Evolutionary conservation across 2,888 invertebrate species (phyloP).

Genomic region (Harpagoxenus sublaevis): DNA sequence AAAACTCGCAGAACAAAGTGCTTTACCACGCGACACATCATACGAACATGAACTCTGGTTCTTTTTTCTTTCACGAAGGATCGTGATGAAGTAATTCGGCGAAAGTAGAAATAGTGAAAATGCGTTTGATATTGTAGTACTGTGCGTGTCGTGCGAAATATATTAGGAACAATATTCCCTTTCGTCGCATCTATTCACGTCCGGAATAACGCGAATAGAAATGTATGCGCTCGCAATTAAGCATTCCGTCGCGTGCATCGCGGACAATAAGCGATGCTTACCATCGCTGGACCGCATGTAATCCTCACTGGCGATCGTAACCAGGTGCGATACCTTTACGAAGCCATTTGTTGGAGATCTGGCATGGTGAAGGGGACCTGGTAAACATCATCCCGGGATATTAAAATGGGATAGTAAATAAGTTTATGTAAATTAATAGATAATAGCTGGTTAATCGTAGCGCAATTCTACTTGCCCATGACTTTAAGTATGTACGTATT

Average conservation of each 20-base stretch:
- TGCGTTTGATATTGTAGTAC: not conserved
- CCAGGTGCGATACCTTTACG: not conserved
- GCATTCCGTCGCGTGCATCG: not conserved
- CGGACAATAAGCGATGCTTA: not conserved
- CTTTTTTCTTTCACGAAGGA: not conserved
- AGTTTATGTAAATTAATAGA: constrained; percentile 77
- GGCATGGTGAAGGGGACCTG: constrained; percentile 13
- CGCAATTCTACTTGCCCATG: constrained; percentile 85
- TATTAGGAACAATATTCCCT: not conserved
- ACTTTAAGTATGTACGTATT: constrained; percentile 79
- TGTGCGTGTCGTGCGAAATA: not conserved
- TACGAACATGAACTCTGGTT: not conserved
- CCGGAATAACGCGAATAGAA: not conserved
- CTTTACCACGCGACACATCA: not conserved
- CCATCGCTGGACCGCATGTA: not conserved
- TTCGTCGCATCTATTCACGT: constrained; percentile 11
- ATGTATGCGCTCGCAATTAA: not conserved
- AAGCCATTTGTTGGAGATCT: constrained; percentile 22
- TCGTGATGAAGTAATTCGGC: not conserved
- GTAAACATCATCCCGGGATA: constrained; percentile 61
- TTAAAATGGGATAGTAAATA: constrained; percentile 79
- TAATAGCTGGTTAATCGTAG: constrained; percentile 80
- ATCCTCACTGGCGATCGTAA: constrained; percentile 28
- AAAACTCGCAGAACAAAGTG: not conserved
- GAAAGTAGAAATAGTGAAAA: no score